A percentile compares a stretch with the other conserved stretches of the same genome.
Conservation (phyloP, 2,888 invertebrate genomes). For the Schrankia costaestrigalis region DNA sequence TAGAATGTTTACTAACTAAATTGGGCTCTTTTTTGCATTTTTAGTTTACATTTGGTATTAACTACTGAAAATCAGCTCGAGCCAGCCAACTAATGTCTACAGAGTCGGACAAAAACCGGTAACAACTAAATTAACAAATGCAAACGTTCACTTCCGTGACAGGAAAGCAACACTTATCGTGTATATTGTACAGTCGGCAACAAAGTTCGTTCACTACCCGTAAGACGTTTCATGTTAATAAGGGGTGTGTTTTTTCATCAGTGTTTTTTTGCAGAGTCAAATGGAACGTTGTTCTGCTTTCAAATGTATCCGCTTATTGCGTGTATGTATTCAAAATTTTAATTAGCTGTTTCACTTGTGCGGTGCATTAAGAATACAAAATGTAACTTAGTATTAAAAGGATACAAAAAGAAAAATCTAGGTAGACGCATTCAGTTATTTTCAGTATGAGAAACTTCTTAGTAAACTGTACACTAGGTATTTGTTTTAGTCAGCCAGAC, state of each 20-base stretch:
- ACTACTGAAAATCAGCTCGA: constrained; percentile 45
- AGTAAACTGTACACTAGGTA: too few species aligned
- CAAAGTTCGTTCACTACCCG: constrained; percentile 20
- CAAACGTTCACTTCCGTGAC: constrained; percentile 55
- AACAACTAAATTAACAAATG: constrained; percentile 64
- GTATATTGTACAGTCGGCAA: constrained; percentile 42
- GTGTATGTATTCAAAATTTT: too few species aligned
- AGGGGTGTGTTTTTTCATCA: constrained; percentile 14
- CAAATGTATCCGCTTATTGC: too few species aligned
- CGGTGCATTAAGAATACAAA: too few species aligned
- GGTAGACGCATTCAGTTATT: too few species aligned
- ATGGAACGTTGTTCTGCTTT: too few species aligned
- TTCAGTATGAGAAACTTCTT: too few species aligned
- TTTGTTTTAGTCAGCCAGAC: too few species aligned
- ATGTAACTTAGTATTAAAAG: too few species aligned
- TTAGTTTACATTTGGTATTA: constrained; percentile 17
- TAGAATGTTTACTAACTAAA: constrained; percentile 22
- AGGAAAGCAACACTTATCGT: constrained; percentile 71
- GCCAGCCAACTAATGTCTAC: constrained; percentile 33
- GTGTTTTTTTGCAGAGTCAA: constrained; percentile 12
- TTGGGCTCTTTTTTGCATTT: too few species aligned
- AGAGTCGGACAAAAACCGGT: constrained; percentile 45
- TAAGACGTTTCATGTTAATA: constrained; percentile 26
- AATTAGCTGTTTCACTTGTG: too few species aligned
- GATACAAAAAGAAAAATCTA: too few species aligned